Evolutionary conservation across 1,140 invertebrate genomes (phyloP), one percentile per base, ranked within the genome.

Genomic region (Hesperophylax magnus): DNA sequence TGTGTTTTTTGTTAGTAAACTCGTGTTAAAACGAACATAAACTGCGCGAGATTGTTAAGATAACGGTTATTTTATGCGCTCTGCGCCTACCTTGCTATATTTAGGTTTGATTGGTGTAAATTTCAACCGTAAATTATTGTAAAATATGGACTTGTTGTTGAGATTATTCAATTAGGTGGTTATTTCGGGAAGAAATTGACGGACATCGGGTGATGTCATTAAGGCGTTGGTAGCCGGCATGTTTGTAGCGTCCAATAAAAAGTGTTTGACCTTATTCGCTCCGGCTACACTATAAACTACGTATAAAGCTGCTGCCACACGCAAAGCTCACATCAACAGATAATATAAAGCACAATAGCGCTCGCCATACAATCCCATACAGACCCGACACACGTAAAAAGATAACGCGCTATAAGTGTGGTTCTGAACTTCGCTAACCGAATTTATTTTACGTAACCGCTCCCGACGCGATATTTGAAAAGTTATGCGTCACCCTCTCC

Each of bases 81-180:
- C n/a, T 69, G 65, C 18, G 22, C 15, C 39, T 47, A 14, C 15
- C 39, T 47, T 1, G 31, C 24, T 72, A 72, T 72, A 72, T 72
- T 54, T 54, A 72, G 69, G 47, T 22, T 24, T 22, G 69, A 53
- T 11, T 47, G 20, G 24, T 61, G 58, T 34, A 34, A 20, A 65
- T 65, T 72, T 47, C 69, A 27, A 22, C 31, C 39, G 47, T 72
- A 31, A 72, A 72, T 72, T 24, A 20, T n/a, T n/a, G n/a, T 54
- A 22, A 27, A 17, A 20, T 54, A n/a, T n/a, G 5, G 54, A 56
- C 56, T 14, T 20, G 52, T 18, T 69, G 31, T 54, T 56, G 61
- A 65, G 31, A 78, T 78, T 78, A 78, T 78, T 78, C 52, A 67
- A 78, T 78, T 69, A 56, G 69, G 56, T 78, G 61, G 67, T 78